phyloP scores from a whole-genome alignment of 2,113 vertebrate genomes.

The Prionailurus bengalensis region DNA sequence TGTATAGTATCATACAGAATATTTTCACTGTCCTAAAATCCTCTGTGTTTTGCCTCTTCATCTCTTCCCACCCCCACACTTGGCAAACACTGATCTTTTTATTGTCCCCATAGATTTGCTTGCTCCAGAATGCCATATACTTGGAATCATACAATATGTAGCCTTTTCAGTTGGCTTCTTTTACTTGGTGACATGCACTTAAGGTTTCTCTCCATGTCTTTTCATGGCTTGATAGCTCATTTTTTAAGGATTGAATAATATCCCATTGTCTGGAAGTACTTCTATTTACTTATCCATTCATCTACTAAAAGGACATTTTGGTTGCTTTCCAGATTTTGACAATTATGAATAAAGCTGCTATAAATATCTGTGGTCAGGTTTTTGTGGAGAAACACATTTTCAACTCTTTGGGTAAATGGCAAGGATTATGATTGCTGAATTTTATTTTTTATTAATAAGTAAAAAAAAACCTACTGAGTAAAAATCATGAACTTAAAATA shows the following conservation, averaged over 20 bases:
- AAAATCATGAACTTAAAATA: background rate
- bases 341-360: background rate
- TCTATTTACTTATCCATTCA: background rate
- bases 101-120: background rate
- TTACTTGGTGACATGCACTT: background rate
- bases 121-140: background rate
- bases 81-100: background rate
- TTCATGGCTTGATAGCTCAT: background rate
- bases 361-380: background rate
- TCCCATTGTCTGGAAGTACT: background rate
- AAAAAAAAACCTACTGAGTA: background rate
- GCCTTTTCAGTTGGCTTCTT: background rate
- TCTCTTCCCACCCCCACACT: background rate
- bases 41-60: background rate
- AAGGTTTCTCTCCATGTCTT: background rate
- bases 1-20: background rate
- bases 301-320: background rate
- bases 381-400: background rate
- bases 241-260: background rate
- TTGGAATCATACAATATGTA: background rate
- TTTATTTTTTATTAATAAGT: background rate
- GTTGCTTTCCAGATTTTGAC: background rate
- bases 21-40: background rate
- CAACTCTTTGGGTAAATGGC: background rate
- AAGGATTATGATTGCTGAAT: background rate